Evolutionary conservation across 2,113 vertebrate genomes (phyloP).

Genomic region (Holacanthus passer): DNA sequence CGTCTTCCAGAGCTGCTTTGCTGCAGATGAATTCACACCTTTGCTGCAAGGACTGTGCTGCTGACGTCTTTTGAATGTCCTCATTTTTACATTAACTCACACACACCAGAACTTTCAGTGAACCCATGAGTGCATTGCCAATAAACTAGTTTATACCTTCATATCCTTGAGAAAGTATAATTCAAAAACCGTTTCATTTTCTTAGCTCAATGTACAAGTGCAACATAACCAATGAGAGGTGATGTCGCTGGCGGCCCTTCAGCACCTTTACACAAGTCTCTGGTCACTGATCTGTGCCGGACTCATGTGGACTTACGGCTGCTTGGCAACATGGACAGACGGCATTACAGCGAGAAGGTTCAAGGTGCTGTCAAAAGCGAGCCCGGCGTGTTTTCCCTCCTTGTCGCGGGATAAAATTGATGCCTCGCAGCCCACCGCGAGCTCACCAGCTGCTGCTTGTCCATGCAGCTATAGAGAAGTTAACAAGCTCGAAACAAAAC

Average conservation of each 20-base stretch:
- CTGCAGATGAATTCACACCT: constrained; percentile 33
- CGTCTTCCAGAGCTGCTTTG: constrained; percentile 40
- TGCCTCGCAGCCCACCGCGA: constrained; percentile 72
- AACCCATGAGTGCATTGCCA: background rate
- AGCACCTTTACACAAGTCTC: constrained; percentile 18
- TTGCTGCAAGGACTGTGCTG: background rate
- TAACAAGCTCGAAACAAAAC: constrained; percentile 86
- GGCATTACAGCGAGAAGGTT: constrained; percentile 54
- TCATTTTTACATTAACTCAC: constrained; percentile 15
- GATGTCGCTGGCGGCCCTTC: constrained; percentile 15
- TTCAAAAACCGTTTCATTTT: background rate
- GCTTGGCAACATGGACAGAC: constrained; percentile 53
- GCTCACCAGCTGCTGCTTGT: constrained; percentile 83
- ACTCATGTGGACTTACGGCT: constrained; percentile 29
- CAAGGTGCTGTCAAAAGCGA: constrained; percentile 71
- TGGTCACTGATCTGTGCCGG: constrained; percentile 6
- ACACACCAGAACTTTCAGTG: background rate
- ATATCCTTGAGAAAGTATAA: background rate
- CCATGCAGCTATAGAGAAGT: constrained; percentile 79
- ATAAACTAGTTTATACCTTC: background rate
- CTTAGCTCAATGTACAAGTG: background rate
- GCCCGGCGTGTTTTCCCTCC: constrained; percentile 59
- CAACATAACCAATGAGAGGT: background rate
- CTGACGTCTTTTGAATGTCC: constrained; percentile 15
- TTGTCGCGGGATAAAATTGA: constrained; percentile 78